A percentile compares a stretch with the other conserved stretches of the same genome.
These are phyloP conservation scores for Ganaspis sp. DNA, from an alignment of 1,140 invertebrate species.

Conservation along the genomic window DNA sequence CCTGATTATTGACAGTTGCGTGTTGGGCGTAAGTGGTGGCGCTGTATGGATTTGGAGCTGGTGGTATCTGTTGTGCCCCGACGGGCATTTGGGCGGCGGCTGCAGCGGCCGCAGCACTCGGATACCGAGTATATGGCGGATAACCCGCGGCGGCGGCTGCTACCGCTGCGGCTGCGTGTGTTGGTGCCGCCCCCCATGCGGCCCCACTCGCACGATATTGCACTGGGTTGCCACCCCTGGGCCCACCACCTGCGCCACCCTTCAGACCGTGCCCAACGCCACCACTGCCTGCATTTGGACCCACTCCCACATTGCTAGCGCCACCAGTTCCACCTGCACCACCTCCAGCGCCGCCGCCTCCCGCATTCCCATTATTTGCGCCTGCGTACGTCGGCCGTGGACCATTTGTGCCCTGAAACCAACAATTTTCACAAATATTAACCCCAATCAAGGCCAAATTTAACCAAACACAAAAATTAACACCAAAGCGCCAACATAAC, in stretches of 20 bases:
- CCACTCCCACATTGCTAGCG: slow-evolving; percentile 48
- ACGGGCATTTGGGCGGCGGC: slow-evolving; percentile 68
- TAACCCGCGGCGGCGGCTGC: slow-evolving; percentile 66
- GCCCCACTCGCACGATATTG: slow-evolving; percentile 69
- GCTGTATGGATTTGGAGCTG: slow-evolving; percentile 72
- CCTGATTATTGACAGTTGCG: slow-evolving; percentile 67
- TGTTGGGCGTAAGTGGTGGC: slow-evolving; percentile 73
- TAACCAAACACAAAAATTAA: not conserved
- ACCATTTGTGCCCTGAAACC: slow-evolving; percentile 72
- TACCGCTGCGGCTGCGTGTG: slow-evolving; percentile 67
- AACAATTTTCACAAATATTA: not conserved
- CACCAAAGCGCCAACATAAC: not conserved
- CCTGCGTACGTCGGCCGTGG: slow-evolving; percentile 73
- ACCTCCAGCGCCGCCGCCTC: slow-evolving; percentile 64
- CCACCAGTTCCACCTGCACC: slow-evolving; percentile 53
- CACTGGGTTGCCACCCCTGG: slow-evolving; percentile 71
- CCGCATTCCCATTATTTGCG: slow-evolving; percentile 72
- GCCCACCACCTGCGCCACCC: slow-evolving; percentile 67
- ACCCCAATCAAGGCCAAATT: slow-evolving; percentile 2
- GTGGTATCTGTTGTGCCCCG: slow-evolving; percentile 70
- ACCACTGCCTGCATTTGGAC: slow-evolving; percentile 53
- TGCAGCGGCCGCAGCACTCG: slow-evolving; percentile 66
- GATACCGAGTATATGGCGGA: slow-evolving; percentile 70
- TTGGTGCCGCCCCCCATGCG: slow-evolving; percentile 67
- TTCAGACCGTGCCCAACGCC: slow-evolving; percentile 65